Evolutionary conservation across 2,797 vertebrate genomes (phyloP).

Genomic region (Lacerta agilis): DNA sequence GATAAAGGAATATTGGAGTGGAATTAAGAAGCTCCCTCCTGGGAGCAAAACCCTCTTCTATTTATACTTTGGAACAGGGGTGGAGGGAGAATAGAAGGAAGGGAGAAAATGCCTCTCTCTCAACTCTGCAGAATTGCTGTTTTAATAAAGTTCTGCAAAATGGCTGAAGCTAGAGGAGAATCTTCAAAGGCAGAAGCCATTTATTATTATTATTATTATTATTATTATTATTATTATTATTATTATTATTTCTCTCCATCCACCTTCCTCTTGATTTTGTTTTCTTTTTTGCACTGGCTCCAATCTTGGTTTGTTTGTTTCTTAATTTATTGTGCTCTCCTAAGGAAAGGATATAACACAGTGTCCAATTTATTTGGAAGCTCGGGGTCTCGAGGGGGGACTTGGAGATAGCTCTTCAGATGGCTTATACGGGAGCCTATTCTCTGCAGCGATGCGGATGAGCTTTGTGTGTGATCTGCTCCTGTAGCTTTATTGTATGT

Average conservation of each 20-base stretch:
- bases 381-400: conserved; percentile 21
- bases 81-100: neutral
- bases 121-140: conserved; percentile 47
- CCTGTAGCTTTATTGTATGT: neutral
- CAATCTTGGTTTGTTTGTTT: conserved; percentile 49
- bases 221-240: conserved; percentile 31
- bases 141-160: conserved; percentile 67
- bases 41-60: neutral
- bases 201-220: neutral
- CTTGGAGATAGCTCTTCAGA: conserved; percentile 30
- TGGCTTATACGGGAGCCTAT: conserved; percentile 10
- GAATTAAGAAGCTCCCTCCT: conserved; percentile 27
- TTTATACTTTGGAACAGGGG: neutral
- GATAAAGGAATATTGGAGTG: conserved; percentile 31
- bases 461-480: neutral
- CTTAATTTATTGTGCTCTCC: conserved; percentile 57
- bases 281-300: conserved; percentile 51
- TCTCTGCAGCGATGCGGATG: conserved; percentile 14
- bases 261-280: conserved; percentile 40
- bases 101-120: conserved; percentile 15
- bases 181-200: conserved; percentile 53
- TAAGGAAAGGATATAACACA: conserved; percentile 44
- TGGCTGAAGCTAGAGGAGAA: conserved; percentile 50
- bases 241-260: too few species aligned
- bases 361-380: conserved; percentile 60